Conservation (phyloP, 2,113 vertebrate genomes). For the Otis tarda region DNA sequence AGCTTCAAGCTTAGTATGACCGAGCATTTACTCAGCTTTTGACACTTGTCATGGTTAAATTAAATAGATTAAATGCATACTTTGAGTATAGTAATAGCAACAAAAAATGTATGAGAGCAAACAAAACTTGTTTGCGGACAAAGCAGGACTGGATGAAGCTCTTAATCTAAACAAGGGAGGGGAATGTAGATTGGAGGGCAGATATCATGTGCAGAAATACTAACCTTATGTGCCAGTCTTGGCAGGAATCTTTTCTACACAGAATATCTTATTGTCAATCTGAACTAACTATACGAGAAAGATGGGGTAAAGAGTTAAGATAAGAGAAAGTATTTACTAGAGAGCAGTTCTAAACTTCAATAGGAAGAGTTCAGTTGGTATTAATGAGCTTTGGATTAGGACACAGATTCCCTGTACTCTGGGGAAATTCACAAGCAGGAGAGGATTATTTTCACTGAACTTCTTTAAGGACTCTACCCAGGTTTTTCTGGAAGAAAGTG, state of each 20-base stretch:
- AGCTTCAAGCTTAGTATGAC: conserved; percentile 56
- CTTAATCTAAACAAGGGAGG: not conserved
- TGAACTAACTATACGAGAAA: not conserved
- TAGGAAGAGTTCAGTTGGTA: not conserved
- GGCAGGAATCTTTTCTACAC: not conserved
- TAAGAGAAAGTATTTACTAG: not conserved
- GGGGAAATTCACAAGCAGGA: not conserved
- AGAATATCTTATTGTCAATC: not conserved
- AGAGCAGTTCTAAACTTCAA: not conserved
- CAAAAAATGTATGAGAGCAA: rapidly evolving
- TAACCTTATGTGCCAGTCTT: not conserved
- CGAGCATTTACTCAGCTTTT: conserved; percentile 37
- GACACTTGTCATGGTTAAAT: not conserved
- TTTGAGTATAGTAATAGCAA: conserved; percentile 23
- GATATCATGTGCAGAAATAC: not conserved
- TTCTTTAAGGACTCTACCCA: not conserved
- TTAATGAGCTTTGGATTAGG: not conserved
- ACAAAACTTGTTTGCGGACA: not conserved
- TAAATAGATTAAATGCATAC: conserved; percentile 42
- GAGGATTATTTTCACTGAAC: not conserved
- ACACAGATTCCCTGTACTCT: not conserved
- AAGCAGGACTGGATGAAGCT: not conserved
- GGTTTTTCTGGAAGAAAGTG: not conserved
- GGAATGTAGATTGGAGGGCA: not conserved
- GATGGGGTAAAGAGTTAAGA: not conserved